Evolutionary conservation across 30 jellyfish, hydroid and myxozoan species (phyloP).

Genomic region (Hydractinia symbiolongicarpus): DNA sequence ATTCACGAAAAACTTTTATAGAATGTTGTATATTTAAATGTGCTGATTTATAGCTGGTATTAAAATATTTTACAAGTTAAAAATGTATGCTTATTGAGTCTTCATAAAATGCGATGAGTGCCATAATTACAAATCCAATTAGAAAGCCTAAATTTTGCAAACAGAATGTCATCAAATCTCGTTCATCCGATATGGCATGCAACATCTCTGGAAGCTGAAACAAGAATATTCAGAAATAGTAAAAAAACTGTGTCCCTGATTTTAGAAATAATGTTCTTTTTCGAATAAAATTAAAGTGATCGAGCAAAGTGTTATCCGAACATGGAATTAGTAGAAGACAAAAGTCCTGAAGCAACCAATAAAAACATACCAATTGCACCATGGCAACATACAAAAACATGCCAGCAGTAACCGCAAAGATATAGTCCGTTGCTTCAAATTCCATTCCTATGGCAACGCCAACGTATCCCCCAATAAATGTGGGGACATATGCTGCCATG

Average conservation of each 20-base stretch:
- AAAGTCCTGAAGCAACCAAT: neutral
- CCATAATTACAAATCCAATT: constrained; percentile 64
- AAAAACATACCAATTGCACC: constrained; percentile 74
- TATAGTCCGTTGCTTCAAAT: constrained; percentile 62
- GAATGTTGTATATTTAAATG: too few species aligned
- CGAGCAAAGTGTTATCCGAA: neutral
- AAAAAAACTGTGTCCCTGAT: neutral
- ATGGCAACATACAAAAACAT: constrained; percentile 78
- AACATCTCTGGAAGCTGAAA: constrained; percentile 79
- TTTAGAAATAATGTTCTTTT: constrained; percentile 4
- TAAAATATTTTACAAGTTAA: neutral
- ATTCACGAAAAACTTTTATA: too few species aligned
- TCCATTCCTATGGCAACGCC: constrained; percentile 85
- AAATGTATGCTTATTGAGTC: constrained; percentile 40
- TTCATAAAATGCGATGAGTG: constrained; percentile 69
- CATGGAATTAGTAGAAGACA: neutral
- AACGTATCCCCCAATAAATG: constrained; percentile 56
- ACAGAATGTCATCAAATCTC: constrained; percentile 13
- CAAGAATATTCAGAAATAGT: neutral
- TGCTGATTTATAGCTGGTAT: too few species aligned
- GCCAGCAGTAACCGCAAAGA: constrained; percentile 89
- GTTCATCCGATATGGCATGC: constrained; percentile 48
- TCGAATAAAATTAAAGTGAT: neutral
- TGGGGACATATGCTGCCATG: constrained; percentile 50
- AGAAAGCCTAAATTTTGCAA: constrained; percentile 83